Conservation (phyloP, 2,797 vertebrate genomes). For the Enteromius treurensis region DNA sequence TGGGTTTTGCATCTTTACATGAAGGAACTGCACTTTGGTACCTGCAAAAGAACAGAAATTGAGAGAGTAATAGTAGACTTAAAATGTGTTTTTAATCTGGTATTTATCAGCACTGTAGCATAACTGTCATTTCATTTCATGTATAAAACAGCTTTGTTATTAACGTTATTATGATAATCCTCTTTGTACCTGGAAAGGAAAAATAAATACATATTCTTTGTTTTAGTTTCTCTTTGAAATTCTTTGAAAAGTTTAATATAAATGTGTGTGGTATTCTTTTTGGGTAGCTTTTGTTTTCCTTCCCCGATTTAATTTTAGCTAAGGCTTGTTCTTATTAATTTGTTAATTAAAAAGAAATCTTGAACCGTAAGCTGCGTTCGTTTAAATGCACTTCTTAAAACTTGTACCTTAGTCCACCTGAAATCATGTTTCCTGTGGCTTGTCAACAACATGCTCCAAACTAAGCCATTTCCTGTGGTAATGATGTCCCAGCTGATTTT, state of each 20-base stretch:
- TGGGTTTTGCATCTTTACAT: conserved; percentile 15
- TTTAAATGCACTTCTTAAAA: too few species aligned
- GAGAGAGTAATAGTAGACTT: background rate
- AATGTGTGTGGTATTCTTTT: background rate
- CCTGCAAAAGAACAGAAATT: background rate
- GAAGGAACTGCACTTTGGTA: conserved; percentile 29
- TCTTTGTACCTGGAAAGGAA: conserved; percentile 57
- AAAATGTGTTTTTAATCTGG: conserved; percentile 30
- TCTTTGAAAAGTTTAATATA: background rate
- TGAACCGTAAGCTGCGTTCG: too few species aligned
- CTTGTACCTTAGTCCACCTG: background rate
- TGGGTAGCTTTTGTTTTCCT: background rate
- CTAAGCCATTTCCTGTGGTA: conserved; percentile 13
- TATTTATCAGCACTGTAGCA: conserved; percentile 48
- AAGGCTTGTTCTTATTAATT: too few species aligned
- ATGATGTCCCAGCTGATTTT: background rate
- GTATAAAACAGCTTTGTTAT: conserved; percentile 48
- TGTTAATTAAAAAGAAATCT: too few species aligned
- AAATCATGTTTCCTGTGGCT: conserved; percentile 3
- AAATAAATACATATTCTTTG: conserved; percentile 56
- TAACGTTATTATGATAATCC: conserved; percentile 50
- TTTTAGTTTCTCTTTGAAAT: conserved; percentile 30
- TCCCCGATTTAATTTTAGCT: background rate
- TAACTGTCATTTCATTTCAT: conserved; percentile 41
- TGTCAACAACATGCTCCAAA: background rate